Base-by-base conservation (phyloP, 2,888 invertebrate species). In the Melolontha melolontha region DNA sequence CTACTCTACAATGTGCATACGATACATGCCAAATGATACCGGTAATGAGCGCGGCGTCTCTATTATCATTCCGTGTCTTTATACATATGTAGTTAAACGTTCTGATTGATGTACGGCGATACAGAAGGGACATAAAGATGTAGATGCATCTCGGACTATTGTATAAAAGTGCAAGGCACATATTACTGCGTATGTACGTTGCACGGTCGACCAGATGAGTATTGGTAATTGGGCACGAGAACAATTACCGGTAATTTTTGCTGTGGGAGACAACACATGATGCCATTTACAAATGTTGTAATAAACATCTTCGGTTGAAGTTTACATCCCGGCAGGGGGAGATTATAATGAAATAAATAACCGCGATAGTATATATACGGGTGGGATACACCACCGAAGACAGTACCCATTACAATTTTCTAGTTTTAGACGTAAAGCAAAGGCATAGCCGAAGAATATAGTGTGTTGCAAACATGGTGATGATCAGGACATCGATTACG, bases 241-340 rank as follows among this genome's bases (percentile, higher is more conserved):
- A 71, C 72, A 74, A 75, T 76, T 72, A 73, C 73, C 50, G 71
- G 52, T 67, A 71, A 70, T 69, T 70, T 69, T 69, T 66, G 70
- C 74, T 68, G 73, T 75, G 75, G 73, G 75, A 72, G 73, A 71
- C 74, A 74, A 70, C 50, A 68, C 71, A 76, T 77, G 77, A 79
- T 80, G 78, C 78, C 78, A 79, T 80, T 79, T 80, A 73, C 75
- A 75, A 75, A 75, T 80, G 78, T 79, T 78, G 79, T 78, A 80
- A 79, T 75, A 78, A 76, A 75, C 75, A 76, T 78, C 77, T 76
- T 76, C 75, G 73, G 75, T 74, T 62, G 47, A 47, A 47, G 59
- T 44, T 59, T 54, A 16, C 75, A 71, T 72, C 71, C 71, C 76
- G 76, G 16, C 73, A 74, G 79, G 78, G 81, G 79, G 79, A 79